A percentile compares a stretch with the other conserved stretches of the same genome.
These are phyloP conservation scores for Stigmatopora nigra DNA, from an alignment of 2,113 vertebrate species.

Conservation along the genomic window DNA sequence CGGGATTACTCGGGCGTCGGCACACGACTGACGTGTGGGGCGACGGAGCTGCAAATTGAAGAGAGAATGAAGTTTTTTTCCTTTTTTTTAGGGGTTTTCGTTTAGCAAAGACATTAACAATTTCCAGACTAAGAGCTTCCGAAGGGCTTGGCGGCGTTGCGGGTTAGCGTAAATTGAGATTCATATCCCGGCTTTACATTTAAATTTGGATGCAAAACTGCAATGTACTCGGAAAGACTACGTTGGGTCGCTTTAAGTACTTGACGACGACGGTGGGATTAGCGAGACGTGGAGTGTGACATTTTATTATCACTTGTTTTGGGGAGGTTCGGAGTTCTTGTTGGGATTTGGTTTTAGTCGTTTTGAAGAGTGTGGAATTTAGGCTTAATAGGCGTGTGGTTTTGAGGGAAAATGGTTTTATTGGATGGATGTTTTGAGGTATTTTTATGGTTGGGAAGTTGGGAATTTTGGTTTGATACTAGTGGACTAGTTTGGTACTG, in stretches of 20 bases:
- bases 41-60: slow-evolving; percentile 57
- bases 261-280: neutral
- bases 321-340: neutral
- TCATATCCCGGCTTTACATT: neutral
- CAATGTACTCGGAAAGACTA: neutral
- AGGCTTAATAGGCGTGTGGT: too few relatives aligned
- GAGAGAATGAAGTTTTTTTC: slow-evolving; percentile 45
- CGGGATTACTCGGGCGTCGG: slow-evolving; percentile 57
- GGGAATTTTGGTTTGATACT: too few relatives aligned
- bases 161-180: neutral
- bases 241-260: neutral
- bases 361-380: too few relatives aligned
- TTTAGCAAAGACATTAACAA: slow-evolving; percentile 23
- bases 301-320: neutral
- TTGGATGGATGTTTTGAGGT: too few relatives aligned
- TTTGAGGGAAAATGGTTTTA: too few relatives aligned
- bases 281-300: neutral
- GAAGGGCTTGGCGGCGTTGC: neutral
- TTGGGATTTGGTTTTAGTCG: neutral
- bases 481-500: too few relatives aligned
- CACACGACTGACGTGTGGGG: slow-evolving; percentile 55
- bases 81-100: slow-evolving; percentile 22
- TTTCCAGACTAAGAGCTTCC: neutral
- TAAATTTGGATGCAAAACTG: neutral
- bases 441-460: too few relatives aligned